These are phyloP conservation scores for Myocastor coypus DNA, from an alignment of 2,113 vertebrate genomes.

Conservation along the genomic window DNA sequence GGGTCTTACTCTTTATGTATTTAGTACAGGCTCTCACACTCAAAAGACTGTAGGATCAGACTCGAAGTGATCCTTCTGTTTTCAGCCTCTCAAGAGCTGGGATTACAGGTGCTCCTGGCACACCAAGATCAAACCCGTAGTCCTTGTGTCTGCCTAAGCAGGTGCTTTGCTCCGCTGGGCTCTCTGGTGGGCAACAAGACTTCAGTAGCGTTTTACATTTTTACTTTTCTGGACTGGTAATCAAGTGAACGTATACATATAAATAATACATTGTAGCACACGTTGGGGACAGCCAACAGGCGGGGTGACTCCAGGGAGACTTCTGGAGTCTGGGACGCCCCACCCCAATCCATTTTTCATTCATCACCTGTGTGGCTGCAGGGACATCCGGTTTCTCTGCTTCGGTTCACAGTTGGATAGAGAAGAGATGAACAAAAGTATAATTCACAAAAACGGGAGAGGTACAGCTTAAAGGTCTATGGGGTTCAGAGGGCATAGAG, in stretches of 20 bases:
- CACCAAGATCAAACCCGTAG: too few species aligned
- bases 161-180: too few species aligned
- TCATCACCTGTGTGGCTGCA: not conserved
- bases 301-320: not conserved
- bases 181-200: too few species aligned
- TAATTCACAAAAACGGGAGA: not conserved
- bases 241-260: too few species aligned
- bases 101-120: too few species aligned
- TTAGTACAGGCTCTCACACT: too few species aligned
- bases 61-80: too few species aligned
- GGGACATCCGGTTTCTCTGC: not conserved
- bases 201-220: not conserved
- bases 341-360: not conserved
- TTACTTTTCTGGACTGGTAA: not conserved
- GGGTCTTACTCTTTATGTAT: too few species aligned
- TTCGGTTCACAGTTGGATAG: not conserved
- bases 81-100: too few species aligned
- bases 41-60: too few species aligned
- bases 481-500: not conserved
- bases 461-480: not conserved
- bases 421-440: not conserved
- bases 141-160: too few species aligned
- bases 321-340: not conserved
- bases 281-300: not conserved
- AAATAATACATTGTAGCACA: not conserved